Percentiles rank a stretch among this genome's conserved stretches.
These are phyloP conservation scores for Taeniopygia guttata DNA, from an alignment of 2,797 vertebrate genomes.

Conservation along the genomic window DNA sequence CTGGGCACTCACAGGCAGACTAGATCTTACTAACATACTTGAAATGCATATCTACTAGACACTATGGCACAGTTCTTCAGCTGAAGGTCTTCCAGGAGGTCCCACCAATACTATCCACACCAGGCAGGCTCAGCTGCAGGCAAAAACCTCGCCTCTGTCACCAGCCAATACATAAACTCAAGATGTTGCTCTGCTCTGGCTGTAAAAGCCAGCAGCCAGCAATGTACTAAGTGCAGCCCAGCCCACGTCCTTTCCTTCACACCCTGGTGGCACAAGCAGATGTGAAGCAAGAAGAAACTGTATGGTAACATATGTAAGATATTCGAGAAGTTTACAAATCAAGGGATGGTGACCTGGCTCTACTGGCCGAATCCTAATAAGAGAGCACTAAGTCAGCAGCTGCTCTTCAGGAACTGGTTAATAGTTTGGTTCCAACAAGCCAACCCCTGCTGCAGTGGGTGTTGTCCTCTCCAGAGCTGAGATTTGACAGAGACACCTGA, in stretches of 20 bases:
- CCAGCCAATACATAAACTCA: neutral
- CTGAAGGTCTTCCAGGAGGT: neutral
- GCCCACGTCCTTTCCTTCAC: neutral
- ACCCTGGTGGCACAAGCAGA: neutral
- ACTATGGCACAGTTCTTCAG: neutral
- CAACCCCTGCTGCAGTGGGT: fast-evolving
- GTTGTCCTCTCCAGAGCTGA: neutral
- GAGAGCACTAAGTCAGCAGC: neutral
- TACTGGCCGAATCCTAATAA: neutral
- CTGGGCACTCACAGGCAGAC: neutral
- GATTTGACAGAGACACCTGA: neutral
- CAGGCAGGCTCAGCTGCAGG: neutral
- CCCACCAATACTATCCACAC: neutral
- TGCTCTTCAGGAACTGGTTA: neutral
- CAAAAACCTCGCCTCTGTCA: neutral
- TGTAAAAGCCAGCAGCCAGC: neutral
- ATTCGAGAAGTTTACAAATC: fast-evolving
- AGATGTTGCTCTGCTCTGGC: neutral
- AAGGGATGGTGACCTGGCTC: neutral
- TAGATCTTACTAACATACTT: neutral
- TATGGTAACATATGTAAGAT: neutral
- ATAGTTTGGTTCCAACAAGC: neutral
- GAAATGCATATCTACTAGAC: neutral
- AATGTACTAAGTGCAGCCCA: neutral
- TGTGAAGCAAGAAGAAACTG: neutral